phyloP scores from a whole-genome alignment of 2,888 invertebrate genomes.

The Lochmaea crataegi region DNA sequence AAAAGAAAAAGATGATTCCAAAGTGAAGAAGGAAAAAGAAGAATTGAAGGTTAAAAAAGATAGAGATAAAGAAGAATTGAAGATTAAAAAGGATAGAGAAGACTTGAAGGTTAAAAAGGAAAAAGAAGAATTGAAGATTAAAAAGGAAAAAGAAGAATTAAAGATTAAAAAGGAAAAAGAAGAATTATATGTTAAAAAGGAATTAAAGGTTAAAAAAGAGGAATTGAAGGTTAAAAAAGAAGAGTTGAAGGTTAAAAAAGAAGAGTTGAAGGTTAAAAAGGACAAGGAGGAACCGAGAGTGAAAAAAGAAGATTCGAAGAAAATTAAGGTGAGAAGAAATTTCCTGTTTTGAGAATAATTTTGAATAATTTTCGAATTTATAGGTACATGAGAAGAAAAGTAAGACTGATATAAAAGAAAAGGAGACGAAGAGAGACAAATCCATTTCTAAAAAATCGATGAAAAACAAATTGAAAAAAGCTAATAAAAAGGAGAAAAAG shows the following conservation, averaged over 20 bases:
- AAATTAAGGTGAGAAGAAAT: constrained; percentile 2
- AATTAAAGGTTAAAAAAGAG: too few relatives aligned
- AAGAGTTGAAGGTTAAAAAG: constrained; percentile 44
- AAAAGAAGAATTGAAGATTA: constrained; percentile 26
- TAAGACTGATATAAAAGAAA: constrained; percentile 32
- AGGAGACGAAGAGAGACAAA: constrained; percentile 57
- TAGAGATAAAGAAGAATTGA: constrained; percentile 36
- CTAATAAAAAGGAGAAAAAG: constrained; percentile 51
- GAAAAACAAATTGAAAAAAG: constrained; percentile 48
- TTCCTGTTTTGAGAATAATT: not conserved
- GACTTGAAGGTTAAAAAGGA: constrained; percentile 38
- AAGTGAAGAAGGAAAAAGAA: constrained; percentile 29
- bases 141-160: too few relatives aligned
- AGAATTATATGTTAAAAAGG: too few relatives aligned
- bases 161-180: too few relatives aligned
- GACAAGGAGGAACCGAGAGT: constrained; percentile 33
- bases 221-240: too few relatives aligned
- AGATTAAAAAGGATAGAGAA: constrained; percentile 56
- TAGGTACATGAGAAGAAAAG: constrained; percentile 16
- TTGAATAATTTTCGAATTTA: not conserved
- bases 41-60: constrained; percentile 20
- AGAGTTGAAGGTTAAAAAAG: constrained; percentile 50
- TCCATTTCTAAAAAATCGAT: constrained; percentile 41
- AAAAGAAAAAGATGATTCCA: constrained; percentile 32
- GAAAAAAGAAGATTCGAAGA: constrained; percentile 49